Evolutionary conservation across 2,113 vertebrate species (phyloP), one percentile per base, ranked within the genome.

Genomic region (Microcebus tavaratra): DNA sequence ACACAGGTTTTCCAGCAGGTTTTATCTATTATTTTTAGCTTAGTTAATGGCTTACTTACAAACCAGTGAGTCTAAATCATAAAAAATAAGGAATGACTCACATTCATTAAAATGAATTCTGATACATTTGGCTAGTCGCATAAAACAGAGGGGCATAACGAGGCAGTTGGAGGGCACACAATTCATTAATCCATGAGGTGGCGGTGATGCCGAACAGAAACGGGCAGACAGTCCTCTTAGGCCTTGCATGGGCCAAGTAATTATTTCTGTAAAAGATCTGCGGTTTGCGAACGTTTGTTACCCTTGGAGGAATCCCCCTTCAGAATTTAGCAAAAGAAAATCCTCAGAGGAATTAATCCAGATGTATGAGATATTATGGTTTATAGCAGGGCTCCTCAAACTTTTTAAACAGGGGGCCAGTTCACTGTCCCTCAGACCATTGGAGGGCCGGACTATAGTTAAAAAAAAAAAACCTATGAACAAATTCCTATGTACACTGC

Each of bases 181-280:
- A 98, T 95, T 98, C 97, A 98, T 98, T 98, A 99, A 98, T 98
- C 97, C 97, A 97, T 98, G 97, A 98, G 97, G 93, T 98, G 97
- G 96, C 96, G 97, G 95, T 98, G 98, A 98, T 98, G 97, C 97
- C 97, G 98, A 98, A 80, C 90, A 98, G 94, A 98, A 98, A 98
- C 90, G 96, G 79, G 88, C 88, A 97, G 97, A 91, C 90, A 91
- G 98, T 97, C 97, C 91, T 98, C 90, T 86, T 84, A 96, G 90
- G 87, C 97, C 82, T 98, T 96, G 95, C 93, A 78, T 92, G 95
- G 96, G 92, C 67, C 97, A 95, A 97, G 94, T n/a, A 88, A 85
- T 97, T 95, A 92, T 96, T 98, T 97, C 85, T 93, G 95, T 84
- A 95, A 98, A 97, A 94, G 92, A 94, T 31, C 70, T 96, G 57